Percentiles rank a stretch among this genome's conserved stretches.
phyloP scores from a whole-genome alignment of 2,113 vertebrate species.

The Oryzias curvinotus region DNA sequence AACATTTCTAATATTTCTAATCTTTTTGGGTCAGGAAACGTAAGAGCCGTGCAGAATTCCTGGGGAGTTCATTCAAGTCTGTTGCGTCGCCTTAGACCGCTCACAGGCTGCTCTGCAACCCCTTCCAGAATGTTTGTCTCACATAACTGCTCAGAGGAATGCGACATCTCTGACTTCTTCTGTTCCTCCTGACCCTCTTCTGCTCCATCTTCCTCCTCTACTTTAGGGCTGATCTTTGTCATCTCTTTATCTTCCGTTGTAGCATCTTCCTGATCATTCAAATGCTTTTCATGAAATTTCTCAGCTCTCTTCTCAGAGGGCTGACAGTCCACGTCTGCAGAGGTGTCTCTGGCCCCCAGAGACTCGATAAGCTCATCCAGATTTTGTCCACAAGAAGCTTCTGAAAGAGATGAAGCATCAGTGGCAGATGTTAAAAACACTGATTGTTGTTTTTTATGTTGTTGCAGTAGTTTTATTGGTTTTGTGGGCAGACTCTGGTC shows the following conservation, averaged over 20 bases:
- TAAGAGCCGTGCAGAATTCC: background rate
- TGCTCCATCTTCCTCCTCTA: slow-evolving; percentile 15
- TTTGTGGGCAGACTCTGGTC: background rate
- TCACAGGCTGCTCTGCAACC: slow-evolving; percentile 40
- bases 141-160: slow-evolving; percentile 36
- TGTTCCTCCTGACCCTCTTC: slow-evolving; percentile 24
- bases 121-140: slow-evolving; percentile 53
- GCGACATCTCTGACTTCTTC: slow-evolving; percentile 25
- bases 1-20: slow-evolving; percentile 41
- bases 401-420: slow-evolving; percentile 48
- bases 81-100: slow-evolving; percentile 79
- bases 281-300: background rate
- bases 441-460: no score
- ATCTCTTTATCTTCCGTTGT: slow-evolving; percentile 23
- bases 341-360: slow-evolving; percentile 64
- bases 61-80: slow-evolving; percentile 72
- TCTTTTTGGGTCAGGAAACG: slow-evolving; percentile 11
- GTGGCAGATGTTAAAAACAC: background rate
- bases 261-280: slow-evolving; percentile 8
- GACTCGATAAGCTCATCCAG: slow-evolving; percentile 85
- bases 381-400: slow-evolving; percentile 75
- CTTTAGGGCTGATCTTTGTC: slow-evolving; percentile 29
- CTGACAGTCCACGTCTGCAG: background rate
- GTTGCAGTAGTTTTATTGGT: background rate
- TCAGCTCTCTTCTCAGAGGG: background rate